These are phyloP conservation scores for Acanthoscelides obtectus DNA, from an alignment of 2,888 invertebrate genomes.

Conservation along the genomic window DNA sequence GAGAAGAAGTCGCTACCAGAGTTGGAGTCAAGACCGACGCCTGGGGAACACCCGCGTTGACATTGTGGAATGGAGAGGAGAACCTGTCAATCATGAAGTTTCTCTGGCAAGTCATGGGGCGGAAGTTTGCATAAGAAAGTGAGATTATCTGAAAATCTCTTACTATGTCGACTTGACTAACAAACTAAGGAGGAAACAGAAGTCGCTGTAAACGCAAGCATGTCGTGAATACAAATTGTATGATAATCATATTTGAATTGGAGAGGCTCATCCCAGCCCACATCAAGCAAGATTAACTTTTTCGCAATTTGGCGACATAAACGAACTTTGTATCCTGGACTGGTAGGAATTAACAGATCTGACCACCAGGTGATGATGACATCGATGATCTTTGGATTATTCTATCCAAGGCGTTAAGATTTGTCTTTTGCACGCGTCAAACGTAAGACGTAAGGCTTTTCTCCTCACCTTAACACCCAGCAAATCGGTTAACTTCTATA, in stretches of 20 bases:
- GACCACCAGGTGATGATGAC: background rate
- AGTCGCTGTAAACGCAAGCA: background rate
- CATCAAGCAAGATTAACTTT: background rate
- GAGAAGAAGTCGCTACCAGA: no score
- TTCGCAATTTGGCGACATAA: background rate
- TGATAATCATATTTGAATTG: slow-evolving; percentile 21
- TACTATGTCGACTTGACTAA: background rate
- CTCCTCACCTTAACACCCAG: no score
- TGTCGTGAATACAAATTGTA: slow-evolving; percentile 20
- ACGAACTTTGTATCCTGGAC: background rate
- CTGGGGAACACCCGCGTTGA: no score
- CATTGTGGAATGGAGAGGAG: no score
- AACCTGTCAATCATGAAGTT: no score
- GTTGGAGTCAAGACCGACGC: no score
- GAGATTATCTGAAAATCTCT: background rate
- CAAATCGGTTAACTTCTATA: no score
- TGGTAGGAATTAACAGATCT: background rate
- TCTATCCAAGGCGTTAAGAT: no score
- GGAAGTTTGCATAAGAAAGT: no score
- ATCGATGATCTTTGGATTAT: background rate
- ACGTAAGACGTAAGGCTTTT: no score
- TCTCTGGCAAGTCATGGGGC: no score
- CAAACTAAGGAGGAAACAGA: background rate
- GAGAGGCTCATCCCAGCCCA: background rate
- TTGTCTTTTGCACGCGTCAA: no score